Percentiles rank a stretch among this genome's conserved stretches.
phyloP scores from a whole-genome alignment of 2,888 invertebrate genomes.

The Synergus gifuensis region DNA sequence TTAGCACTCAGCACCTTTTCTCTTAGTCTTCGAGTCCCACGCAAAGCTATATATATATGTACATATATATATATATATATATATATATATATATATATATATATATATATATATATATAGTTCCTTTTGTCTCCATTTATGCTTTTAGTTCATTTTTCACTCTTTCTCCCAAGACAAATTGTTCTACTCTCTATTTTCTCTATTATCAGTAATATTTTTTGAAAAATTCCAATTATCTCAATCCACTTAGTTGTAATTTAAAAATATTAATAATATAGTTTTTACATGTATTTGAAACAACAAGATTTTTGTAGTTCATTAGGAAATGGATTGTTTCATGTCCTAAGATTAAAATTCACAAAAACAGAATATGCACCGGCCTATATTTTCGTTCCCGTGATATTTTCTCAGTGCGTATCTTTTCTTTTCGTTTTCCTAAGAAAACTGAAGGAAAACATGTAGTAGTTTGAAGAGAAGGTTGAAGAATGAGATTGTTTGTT shows the following conservation, averaged over 20 bases:
- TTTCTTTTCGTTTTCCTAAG: not conserved
- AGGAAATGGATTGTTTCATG: not conserved
- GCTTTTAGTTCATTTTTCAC: slow-evolving; percentile 8
- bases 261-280: no score
- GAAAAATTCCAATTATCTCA: not conserved
- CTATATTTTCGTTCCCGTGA: not conserved
- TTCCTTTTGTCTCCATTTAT: slow-evolving; percentile 6
- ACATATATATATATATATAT: no score
- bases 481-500: slow-evolving; percentile 22
- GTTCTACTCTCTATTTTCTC: not conserved
- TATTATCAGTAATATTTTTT: not conserved
- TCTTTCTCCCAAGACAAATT: not conserved
- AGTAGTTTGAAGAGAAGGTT: slow-evolving; percentile 7
- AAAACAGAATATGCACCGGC: slow-evolving; percentile 3
- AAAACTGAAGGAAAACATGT: slow-evolving; percentile 13
- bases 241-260: no score
- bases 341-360: not conserved
- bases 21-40: slow-evolving; percentile 18
- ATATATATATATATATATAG: slow-evolving; percentile 11
- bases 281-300: no score
- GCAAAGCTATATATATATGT: not conserved
- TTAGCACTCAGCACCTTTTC: slow-evolving; percentile 12
- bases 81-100: no score
- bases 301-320: not conserved
- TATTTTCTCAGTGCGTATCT: slow-evolving; percentile 4